Evolutionary conservation across 2,888 invertebrate genomes (phyloP), one percentile per base, ranked within the genome.

Genomic region (Hirtodrosophila duncani): DNA sequence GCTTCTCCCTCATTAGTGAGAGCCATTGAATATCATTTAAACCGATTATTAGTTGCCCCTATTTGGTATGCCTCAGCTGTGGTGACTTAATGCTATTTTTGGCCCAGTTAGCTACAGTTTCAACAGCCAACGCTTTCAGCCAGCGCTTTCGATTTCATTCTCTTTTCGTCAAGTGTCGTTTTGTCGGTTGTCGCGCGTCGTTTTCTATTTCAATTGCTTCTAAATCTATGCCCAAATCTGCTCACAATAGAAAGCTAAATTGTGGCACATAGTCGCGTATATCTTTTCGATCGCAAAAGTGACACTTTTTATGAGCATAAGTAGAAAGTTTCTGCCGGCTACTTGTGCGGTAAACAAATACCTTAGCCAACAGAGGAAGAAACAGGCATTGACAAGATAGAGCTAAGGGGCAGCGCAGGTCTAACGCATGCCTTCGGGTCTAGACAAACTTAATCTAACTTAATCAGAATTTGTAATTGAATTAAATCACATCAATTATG

Each of bases 121-220:
- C 38, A 30, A 17, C 51, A n/a, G 6, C 23, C 41, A 39, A 33
- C 39, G 79, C 72, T 60, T 61, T 70, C 63, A 43, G 51, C n/a
- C 6, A 21, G 18, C 53, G 74, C 74, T 77, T 77, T 77, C 77
- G 82, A 82, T 77, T 77, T 77, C 82, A 72, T 77, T 77, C 70
- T 64, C 52, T 64, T 37, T 27, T 42, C 34, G 62, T 23, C 50
- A 51, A 37, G 57, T 51, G 65, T 45, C 52, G 30, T 31, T 36
- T 20, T 33, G 20, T 30, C 6, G 26, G 3, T 9, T n/a, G 4
- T 13, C 10, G 39, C 16, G 6, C 20, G 29, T 62, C 52, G 75
- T 72, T 77, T 77, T 77, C 74, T 71, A 71, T 75, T 77, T 77
- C 77, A 72, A 74, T 75, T 75, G 77, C 74, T 77, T 75, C 74